These are phyloP conservation scores for Grammomys surdaster DNA, from an alignment of 2,113 vertebrate genomes.

Conservation along the genomic window DNA sequence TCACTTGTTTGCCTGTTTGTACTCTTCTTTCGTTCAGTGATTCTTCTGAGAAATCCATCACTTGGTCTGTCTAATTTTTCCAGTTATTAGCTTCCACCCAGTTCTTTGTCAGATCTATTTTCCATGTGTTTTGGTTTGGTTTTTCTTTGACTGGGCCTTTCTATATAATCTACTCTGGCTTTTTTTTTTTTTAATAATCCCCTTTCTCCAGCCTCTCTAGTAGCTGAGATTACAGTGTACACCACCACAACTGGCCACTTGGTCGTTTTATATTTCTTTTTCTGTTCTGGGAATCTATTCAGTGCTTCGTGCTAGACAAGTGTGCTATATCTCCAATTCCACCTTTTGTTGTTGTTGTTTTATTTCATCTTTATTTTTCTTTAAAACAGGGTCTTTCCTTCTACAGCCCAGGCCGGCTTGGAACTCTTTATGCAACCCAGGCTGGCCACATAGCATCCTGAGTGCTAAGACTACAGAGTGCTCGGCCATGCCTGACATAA, in stretches of 20 bases:
- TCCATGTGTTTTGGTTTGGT: background rate
- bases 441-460: background rate
- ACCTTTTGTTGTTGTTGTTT: background rate
- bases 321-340: background rate
- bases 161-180: background rate
- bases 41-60: slow-evolving; percentile 27
- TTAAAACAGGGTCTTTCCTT: background rate
- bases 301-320: background rate
- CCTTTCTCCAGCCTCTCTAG: background rate
- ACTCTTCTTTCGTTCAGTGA: background rate
- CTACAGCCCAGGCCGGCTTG: background rate
- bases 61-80: slow-evolving; percentile 13
- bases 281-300: background rate
- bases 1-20: background rate
- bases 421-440: background rate
- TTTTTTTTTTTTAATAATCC: background rate
- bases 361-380: background rate
- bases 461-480: background rate
- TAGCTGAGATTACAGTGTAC: background rate
- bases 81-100: background rate
- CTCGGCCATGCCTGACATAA: background rate
- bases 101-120: slow-evolving; percentile 26
- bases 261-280: background rate
- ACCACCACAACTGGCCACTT: background rate
- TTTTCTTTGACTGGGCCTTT: background rate